Evolutionary conservation across 1,140 invertebrate genomes (phyloP), one percentile per base, ranked within the genome.

Genomic region (Lasaia peninsularis): DNA sequence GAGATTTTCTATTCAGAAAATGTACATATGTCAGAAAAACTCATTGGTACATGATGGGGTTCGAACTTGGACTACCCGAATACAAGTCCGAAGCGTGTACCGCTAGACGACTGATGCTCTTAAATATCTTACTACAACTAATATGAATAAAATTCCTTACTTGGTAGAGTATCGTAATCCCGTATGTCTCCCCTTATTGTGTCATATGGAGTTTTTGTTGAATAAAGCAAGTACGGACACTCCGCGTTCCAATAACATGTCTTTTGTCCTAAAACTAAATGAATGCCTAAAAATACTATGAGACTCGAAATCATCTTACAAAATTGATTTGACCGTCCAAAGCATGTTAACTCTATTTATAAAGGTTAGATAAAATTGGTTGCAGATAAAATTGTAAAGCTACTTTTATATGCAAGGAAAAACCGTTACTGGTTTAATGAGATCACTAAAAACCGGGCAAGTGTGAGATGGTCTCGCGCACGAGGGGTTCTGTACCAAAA

Each of bases 141-240:
- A n/a, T 28, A 51, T n/a, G 7, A n/a, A 49, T 24, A 49, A 9
- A 54, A 33, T 57, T 10, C 53, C 52, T 37, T 37, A 50, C 32
- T 37, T 14, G 50, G 28, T 10, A 67, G 68, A 12, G 16, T 57
- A 0, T 54, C 51, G 52, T 73, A 65, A 55, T 86, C 80, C 12
- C 82, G 68, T n/a, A 86, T 71, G 48, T 86, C 82, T 1, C 82
- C 82, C 52, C 82, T 62, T 10, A 81, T 50, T 11, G 63, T 69
- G n/a, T 80, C 82, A 55, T 86, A 86, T 0, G 80, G 72, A 0
- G 80, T 86, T 34, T 78, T 81, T 7, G 77, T 65, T 0, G 71
- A 71, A 50, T 68, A 80, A 57, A 77, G 35, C 4, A 56, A 48
- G 37, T 72, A 78, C 0, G 71, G 54, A 32, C 78, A 81, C 14